A percentile compares a stretch with the other conserved stretches of the same genome.
phyloP scores from a whole-genome alignment of 2,113 vertebrate genomes.

The Pituophis catenifer region DNA sequence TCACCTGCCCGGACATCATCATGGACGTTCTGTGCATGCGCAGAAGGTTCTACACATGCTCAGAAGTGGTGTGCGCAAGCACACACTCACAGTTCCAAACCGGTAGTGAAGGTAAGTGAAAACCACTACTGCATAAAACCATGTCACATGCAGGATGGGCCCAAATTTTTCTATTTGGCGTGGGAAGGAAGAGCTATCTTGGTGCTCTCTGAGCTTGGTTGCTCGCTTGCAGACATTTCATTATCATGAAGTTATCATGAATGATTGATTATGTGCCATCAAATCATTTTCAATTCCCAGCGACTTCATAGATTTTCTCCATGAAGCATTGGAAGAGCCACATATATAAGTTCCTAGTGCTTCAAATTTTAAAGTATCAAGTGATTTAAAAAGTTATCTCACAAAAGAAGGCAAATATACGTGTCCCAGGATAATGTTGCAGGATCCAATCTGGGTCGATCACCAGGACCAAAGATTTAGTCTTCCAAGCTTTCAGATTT shows the following conservation, averaged over 20 bases:
- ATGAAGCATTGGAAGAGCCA: background rate
- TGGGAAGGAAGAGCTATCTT: background rate
- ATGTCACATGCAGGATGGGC: background rate
- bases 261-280: background rate
- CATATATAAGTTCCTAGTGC: background rate
- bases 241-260: background rate
- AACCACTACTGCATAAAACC: background rate
- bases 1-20: too few relatives aligned
- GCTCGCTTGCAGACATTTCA: background rate
- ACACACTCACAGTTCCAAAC: too few relatives aligned
- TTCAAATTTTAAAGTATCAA: background rate
- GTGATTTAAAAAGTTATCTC: background rate
- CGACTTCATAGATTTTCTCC: background rate
- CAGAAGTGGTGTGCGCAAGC: too few relatives aligned
- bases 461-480: background rate
- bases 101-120: too few relatives aligned
- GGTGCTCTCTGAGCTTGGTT: background rate
- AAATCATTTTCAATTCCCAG: background rate
- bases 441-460: background rate
- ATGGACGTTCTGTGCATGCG: too few relatives aligned
- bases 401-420: background rate
- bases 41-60: too few relatives aligned
- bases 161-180: background rate
- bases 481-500: background rate
- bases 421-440: background rate